Percentiles rank a stretch among this genome's conserved stretches.
Evolutionary conservation across 2,888 invertebrate genomes (phyloP).

Genomic region (Hypsopygia costalis): DNA sequence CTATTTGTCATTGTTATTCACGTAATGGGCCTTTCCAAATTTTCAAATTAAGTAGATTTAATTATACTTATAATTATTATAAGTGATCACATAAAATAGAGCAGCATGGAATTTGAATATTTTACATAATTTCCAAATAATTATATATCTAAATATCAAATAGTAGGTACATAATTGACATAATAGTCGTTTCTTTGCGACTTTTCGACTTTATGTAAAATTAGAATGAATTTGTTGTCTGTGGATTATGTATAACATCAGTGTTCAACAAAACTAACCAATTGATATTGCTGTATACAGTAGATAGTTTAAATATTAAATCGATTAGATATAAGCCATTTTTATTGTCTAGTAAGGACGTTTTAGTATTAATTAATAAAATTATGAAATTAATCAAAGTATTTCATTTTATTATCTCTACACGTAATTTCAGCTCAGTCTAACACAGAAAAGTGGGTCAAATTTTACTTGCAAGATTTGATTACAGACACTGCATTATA

Average conservation of each 20-base stretch:
- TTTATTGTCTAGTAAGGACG: constrained; percentile 50
- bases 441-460: too few relatives aligned
- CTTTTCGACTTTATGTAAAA: constrained; percentile 52
- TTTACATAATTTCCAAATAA: constrained; percentile 24
- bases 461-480: too few relatives aligned
- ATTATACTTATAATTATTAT: constrained; percentile 28
- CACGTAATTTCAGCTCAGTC: too few relatives aligned
- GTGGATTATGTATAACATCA: constrained; percentile 34
- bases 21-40: constrained; percentile 73
- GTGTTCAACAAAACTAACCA: constrained; percentile 40
- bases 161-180: too few relatives aligned
- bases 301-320: constrained; percentile 61
- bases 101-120: constrained; percentile 28
- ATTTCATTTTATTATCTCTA: too few relatives aligned
- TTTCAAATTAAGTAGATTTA: constrained; percentile 49
- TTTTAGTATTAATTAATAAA: constrained; percentile 61
- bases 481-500: too few relatives aligned
- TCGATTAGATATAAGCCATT: constrained; percentile 55
- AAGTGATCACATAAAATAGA: constrained; percentile 21
- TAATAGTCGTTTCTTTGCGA: constrained; percentile 32
- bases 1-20: constrained; percentile 39
- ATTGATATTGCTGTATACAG: constrained; percentile 45
- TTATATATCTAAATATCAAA: constrained; percentile 18
- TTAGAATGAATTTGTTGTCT: constrained; percentile 34
- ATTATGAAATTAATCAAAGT: constrained; percentile 24